Evolutionary conservation across 2,797 vertebrate species (phyloP).

Genomic region (Gambusia yucatana): DNA sequence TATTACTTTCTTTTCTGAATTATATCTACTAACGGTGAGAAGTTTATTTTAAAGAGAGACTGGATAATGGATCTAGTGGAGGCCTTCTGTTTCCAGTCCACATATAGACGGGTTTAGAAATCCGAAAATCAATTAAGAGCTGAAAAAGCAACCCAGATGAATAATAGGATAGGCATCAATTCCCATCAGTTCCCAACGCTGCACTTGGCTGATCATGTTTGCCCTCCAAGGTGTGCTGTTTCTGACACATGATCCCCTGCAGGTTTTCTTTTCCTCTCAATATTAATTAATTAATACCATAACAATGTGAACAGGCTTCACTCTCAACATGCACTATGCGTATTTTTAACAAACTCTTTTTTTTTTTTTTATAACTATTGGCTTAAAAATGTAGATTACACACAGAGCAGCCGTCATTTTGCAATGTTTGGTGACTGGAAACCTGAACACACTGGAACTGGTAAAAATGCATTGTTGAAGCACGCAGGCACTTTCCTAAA

Average conservation of each 20-base stretch:
- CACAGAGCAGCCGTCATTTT: conserved; percentile 7
- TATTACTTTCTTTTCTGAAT: neutral
- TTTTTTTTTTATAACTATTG: neutral
- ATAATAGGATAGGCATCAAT: neutral
- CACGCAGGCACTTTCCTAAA: conserved; percentile 43
- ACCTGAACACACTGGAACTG: neutral
- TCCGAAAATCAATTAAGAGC: neutral
- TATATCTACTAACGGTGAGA: neutral
- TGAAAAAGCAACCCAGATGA: neutral
- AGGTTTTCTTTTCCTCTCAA: neutral
- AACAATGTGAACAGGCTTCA: neutral
- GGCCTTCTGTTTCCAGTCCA: neutral
- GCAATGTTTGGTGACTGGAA: conserved; percentile 31
- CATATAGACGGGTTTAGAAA: neutral
- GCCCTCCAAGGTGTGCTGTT: neutral
- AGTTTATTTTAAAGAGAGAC: neutral
- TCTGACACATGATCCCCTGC: neutral
- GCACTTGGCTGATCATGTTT: neutral
- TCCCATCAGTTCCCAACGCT: neutral
- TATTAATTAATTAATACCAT: neutral
- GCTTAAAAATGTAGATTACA: conserved; percentile 1
- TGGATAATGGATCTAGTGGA: neutral
- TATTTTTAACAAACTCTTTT: neutral
- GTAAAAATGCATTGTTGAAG: conserved; percentile 30
- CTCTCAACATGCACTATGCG: neutral